Percentiles rank a stretch among this genome's conserved stretches.
phyloP scores from a whole-genome alignment of 2,888 invertebrate genomes.

The Ophion ventricosus region DNA sequence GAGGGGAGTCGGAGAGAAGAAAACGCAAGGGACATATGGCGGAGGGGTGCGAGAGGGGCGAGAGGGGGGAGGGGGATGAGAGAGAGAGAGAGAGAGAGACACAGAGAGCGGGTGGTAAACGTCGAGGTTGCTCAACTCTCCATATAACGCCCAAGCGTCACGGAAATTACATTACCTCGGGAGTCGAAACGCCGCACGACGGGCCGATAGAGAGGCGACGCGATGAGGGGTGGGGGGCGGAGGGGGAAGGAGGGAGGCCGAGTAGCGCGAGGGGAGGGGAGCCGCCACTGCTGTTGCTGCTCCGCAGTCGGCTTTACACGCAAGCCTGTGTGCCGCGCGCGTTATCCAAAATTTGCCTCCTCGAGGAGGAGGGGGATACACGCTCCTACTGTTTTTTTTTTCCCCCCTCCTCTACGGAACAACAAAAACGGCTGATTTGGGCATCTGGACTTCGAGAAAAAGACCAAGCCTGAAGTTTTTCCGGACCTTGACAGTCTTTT shows the following conservation, averaged over 20 bases:
- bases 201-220: conserved; percentile 55
- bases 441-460: background rate
- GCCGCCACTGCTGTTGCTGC: conserved; percentile 18
- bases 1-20: conserved; percentile 8
- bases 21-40: conserved; percentile 14
- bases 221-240: background rate
- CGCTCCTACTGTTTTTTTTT: background rate
- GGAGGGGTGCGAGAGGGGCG: conserved; percentile 1
- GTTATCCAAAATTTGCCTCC: conserved; percentile 17
- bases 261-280: background rate
- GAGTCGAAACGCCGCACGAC: conserved; percentile 68
- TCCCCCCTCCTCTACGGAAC: background rate
- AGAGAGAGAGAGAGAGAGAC: conserved; percentile 19
- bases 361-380: background rate
- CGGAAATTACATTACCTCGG: conserved; percentile 76
- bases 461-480: background rate
- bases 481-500: no score
- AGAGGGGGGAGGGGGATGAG: conserved; percentile 10
- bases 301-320: conserved; percentile 19
- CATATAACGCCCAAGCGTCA: conserved; percentile 72
- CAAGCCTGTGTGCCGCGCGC: conserved; percentile 10
- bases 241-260: background rate
- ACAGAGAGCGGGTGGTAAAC: conserved; percentile 62
- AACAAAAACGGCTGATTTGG: background rate
- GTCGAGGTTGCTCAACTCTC: conserved; percentile 77